Conservation (phyloP, 2,797 vertebrate genomes). For the Nyctalus aviator region DNA sequence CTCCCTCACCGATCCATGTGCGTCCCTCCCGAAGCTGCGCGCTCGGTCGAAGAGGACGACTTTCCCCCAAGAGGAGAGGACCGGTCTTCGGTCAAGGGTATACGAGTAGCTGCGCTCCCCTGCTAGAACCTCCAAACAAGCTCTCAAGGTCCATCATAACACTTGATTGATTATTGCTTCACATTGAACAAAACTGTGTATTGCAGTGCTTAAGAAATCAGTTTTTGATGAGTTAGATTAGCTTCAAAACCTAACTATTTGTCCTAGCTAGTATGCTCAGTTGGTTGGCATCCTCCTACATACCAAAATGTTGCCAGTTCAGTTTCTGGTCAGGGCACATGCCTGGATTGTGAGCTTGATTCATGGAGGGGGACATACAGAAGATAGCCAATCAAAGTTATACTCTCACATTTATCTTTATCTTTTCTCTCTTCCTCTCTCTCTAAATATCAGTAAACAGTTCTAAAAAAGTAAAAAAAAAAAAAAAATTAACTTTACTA, state of each 20-base stretch:
- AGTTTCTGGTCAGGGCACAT: background rate
- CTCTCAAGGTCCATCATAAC: too few species aligned
- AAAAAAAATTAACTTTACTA: background rate
- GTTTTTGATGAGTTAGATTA: background rate
- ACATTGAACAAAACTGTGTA: background rate
- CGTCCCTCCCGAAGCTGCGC: too few species aligned
- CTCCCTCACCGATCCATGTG: too few species aligned
- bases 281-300: background rate
- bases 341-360: background rate
- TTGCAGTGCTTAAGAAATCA: background rate
- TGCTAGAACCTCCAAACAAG: too few species aligned
- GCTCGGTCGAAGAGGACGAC: too few species aligned
- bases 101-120: too few species aligned
- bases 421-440: background rate
- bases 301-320: background rate
- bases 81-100: too few species aligned
- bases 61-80: too few species aligned
- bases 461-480: too few species aligned
- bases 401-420: background rate
- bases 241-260: slow-evolving; percentile 14
- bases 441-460: background rate
- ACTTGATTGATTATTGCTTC: background rate
- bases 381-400: background rate
- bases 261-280: background rate
- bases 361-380: too few species aligned